Percentiles rank a stretch among this genome's conserved stretches.
Evolutionary conservation across 2,113 vertebrate species (phyloP).

Genomic region (Todiramphus chloris): DNA sequence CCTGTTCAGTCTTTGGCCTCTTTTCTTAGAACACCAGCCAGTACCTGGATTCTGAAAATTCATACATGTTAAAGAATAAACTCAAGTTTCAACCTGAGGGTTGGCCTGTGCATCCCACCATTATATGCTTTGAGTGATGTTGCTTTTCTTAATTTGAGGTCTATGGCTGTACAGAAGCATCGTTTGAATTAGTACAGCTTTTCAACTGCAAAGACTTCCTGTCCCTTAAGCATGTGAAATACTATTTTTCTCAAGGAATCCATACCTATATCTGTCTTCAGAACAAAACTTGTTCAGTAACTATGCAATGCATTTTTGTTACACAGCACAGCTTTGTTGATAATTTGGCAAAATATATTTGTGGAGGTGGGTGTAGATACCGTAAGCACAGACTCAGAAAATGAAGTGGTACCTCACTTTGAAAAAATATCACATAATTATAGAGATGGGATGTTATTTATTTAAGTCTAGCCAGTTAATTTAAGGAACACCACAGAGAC

Average conservation of each 20-base stretch:
- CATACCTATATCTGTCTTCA: background rate
- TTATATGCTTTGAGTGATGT: background rate
- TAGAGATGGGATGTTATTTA: background rate
- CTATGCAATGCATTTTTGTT: background rate
- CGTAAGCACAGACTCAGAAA: background rate
- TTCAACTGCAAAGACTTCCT: background rate
- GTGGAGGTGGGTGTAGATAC: background rate
- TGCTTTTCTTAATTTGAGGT: background rate
- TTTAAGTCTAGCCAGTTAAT: background rate
- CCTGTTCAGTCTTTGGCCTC: background rate
- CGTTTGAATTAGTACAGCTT: background rate
- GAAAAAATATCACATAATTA: background rate
- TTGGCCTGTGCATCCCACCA: background rate
- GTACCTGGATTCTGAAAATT: background rate
- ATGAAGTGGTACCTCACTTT: background rate
- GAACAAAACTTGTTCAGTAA: background rate
- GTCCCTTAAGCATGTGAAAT: background rate
- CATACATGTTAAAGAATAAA: background rate
- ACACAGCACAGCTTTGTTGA: background rate
- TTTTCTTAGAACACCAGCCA: background rate
- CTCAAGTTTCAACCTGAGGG: slow-evolving; percentile 7
- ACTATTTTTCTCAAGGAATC: background rate
- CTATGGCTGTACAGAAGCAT: background rate
- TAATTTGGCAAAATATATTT: background rate
- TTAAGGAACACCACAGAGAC: background rate